Evolutionary conservation across 2,888 invertebrate species (phyloP), one percentile per base, ranked within the genome.

Genomic region (Cynaeus angustus): DNA sequence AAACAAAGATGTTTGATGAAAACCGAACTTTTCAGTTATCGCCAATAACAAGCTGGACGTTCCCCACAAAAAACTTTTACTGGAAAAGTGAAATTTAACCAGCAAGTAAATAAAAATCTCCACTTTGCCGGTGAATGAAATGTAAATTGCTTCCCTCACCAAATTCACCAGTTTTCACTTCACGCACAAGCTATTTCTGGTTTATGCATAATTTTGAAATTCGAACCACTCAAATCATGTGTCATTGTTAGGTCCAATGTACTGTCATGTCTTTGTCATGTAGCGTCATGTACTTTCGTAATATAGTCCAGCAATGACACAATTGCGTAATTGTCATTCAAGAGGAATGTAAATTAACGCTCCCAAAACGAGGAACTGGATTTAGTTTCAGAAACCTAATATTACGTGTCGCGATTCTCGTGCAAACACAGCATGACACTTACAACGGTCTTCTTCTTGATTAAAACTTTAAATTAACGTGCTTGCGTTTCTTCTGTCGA

Each of bases 381-480:
- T 61, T 61, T 37, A 61, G 45, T 26, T 7, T 12, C 58, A 5
- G 43, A 43, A 56, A 43, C 43, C 43, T 10, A 13, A 45, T 45
- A 38, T 26, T 9, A 21, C 53, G 14, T 53, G 53, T 6, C 37
- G 37, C 5, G 56, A 38, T 33, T 53, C 53, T 56, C 41, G 41
- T 56, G 26, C 56, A 56, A 61, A 48, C 48, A 10, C 38, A 30
- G 21, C 56, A 30, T 30, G 45, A 59, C 59, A 33, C 37, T 52
- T n/a, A 4, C 21, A 21, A 21, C 4, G 26, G 52, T 55, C 53
- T n/a, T 26, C 53, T n/a, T 26, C 53, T 45, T 65, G 65, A 65
- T 65, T 65, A 65, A 65, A 53, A 65, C 53, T 65, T 55, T 53
- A 52, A 62, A 62, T 62, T 62, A 62, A 50, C 10, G 14, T 10